These are phyloP conservation scores for Cataglyphis altisquamis DNA, from an alignment of 2,888 invertebrate species.

Conservation along the genomic window DNA sequence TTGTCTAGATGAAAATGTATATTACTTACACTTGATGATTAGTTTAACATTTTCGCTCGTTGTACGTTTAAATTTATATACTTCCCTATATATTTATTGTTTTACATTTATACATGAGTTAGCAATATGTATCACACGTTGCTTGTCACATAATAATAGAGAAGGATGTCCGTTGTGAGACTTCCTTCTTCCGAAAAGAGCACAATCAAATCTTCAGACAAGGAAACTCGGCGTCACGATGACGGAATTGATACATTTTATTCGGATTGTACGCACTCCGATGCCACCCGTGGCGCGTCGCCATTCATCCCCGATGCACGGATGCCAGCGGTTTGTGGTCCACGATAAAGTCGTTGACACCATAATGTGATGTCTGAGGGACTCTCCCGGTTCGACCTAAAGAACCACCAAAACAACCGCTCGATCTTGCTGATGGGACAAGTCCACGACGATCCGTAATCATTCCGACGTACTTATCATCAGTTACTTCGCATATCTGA, in stretches of 20 bases:
- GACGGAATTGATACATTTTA: conserved; percentile 77
- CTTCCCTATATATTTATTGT: not conserved
- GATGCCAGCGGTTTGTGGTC: conserved; percentile 70
- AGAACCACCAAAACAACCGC: conserved; percentile 64
- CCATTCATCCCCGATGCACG: conserved; percentile 73
- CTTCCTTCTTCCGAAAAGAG: conserved; percentile 53
- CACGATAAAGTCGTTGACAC: conserved; percentile 78
- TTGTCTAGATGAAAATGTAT: not conserved
- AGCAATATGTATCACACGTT: not conserved
- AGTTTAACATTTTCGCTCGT: not conserved
- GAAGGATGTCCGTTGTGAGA: conserved; percentile 22
- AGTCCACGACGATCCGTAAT: conserved; percentile 44
- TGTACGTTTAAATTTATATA: not conserved
- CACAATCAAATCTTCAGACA: conserved; percentile 48
- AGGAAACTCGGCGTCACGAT: conserved; percentile 57
- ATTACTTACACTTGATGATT: not conserved
- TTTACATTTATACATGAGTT: not conserved
- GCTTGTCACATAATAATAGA: not conserved
- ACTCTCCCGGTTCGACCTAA: conserved; percentile 34
- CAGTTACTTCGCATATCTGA: conserved; percentile 17
- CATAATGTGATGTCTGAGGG: conserved; percentile 73
- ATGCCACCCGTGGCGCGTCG: conserved; percentile 75
- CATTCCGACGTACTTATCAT: conserved; percentile 9
- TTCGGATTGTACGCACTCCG: conserved; percentile 60
- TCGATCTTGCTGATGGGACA: conserved; percentile 71